Evolutionary conservation across 2,797 vertebrate species (phyloP), one percentile per base, ranked within the genome.

Genomic region (Pseudomugil gertrudae): DNA sequence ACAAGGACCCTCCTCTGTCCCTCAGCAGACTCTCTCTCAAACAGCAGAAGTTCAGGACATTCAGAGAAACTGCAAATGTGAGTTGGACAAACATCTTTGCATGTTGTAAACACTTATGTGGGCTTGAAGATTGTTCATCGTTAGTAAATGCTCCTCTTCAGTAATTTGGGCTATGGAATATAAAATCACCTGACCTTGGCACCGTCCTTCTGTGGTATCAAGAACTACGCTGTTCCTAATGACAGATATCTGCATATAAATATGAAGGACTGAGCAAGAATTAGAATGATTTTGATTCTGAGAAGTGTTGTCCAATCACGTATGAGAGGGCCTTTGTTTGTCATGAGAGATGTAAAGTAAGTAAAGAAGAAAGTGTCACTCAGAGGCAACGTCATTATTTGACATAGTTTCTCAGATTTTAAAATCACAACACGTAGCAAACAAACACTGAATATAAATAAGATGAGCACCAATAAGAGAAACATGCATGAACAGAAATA

Each of bases 21-120:
- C 92, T 95, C 72, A 94, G 93, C 87, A 85, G 90, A 45, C 89
- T 95, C 17, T 94, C 94, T 1, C 94, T 95, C 81, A 94, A 94
- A 53, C 94, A 96, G 79, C 93, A 95, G 74, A 92, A 89, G 55
- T 96, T 96, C 86, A 93, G 89, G 76, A 90, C 91, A 2, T 96
- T 96, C 80, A 94, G 89, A 56, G 88, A 94, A 69, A 84, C 90
- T 0, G 94, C 93, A 19, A 91, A 93, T 9, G 88, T 92, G 78
- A 90, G 90, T 78, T 2, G 14, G 5, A 1, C 9, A 40, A 3
- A 5, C 32, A 32, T 27, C 15, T 30, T 19, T 19, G 27, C 19
- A 17, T 32, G 17, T 7, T 8, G 23, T 26, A 1, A 19, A 10
- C 27, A 27, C 21, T 13, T 10, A 26, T n/a, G 29, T 56, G n/a